A percentile compares a stretch with the other conserved stretches of the same genome.
These are phyloP conservation scores for Sebastes diaconus DNA, from an alignment of 2,797 vertebrate species.

Conservation along the genomic window DNA sequence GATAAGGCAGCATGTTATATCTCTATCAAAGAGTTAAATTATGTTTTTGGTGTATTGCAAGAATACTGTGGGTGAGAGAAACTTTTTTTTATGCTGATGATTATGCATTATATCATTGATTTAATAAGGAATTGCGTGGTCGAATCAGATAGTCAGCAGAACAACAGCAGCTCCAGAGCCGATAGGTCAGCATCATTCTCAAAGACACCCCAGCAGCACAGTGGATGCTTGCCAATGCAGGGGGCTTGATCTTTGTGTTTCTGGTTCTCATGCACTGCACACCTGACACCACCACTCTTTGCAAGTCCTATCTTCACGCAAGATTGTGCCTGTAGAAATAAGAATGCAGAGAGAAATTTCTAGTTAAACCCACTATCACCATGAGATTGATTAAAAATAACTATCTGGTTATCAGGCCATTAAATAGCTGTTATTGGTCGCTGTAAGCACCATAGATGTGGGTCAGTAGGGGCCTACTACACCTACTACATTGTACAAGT, in stretches of 20 bases:
- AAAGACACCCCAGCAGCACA: neutral
- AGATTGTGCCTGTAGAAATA: neutral
- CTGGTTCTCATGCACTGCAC: neutral
- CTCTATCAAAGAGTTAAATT: constrained; percentile 8
- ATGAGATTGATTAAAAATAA: neutral
- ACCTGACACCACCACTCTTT: neutral
- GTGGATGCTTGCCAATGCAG: neutral
- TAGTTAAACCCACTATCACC: neutral
- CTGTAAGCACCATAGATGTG: too few species aligned
- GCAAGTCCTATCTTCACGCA: neutral
- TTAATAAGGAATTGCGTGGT: neutral
- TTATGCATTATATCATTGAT: neutral
- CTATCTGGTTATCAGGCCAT: neutral
- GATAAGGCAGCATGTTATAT: constrained; percentile 7
- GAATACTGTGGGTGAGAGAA: neutral
- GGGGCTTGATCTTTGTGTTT: neutral
- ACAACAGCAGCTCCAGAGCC: neutral
- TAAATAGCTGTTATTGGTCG: too few species aligned
- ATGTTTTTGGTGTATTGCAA: neutral
- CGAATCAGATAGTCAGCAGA: constrained; percentile 1
- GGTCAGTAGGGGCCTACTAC: too few species aligned
- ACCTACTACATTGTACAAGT: too few species aligned
- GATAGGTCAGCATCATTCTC: constrained; percentile 5
- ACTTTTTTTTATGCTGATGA: constrained; percentile 5
- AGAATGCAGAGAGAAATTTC: neutral